Base-by-base conservation (phyloP, 2,888 invertebrate genomes). In the Cremastinae sp. region DNA sequence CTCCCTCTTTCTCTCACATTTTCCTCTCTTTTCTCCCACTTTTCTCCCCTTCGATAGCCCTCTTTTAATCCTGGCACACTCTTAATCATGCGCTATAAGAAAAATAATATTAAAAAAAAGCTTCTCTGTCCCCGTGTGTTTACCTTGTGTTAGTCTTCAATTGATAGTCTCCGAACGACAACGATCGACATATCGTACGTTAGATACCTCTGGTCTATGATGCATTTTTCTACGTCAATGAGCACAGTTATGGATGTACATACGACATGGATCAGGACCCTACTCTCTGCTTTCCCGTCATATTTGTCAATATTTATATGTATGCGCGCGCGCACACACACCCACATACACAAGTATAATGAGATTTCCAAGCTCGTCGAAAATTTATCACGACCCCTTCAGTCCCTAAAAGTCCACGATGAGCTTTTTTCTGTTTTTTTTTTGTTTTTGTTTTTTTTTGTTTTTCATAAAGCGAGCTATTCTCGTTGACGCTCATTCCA, bases 401-500 rank as follows among this genome's bases (percentile, higher is more conserved):
- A 74, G 74, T 53, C 73, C 74, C 68, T 74, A 61, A 58, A 65
- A 41, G 78, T 77, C 73, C 51, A 71, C 75, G 28, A 28, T 2
- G 28, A 28, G 28, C 5, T 28, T 5, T 28, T 28, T 28, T 5
- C 2, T 28, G 2, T 28, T 28, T 38, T 34, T 65, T 68, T 14
- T 20, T 28, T 28, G 38, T 34, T 65, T 68, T 14, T 20, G 34
- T 74, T 65, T 64, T 74, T 47, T 18, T 49, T 78, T 66, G 1
- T 9, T 49, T 8, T 20, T 38, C 28, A 1, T 66, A 43, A 59
- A 71, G 56, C 38, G 59, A 56, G 28, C 38, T 47, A 41, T 70
- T 51, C 73, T 58, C 62, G 51, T 75, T 65, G 61, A 66, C 66
- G 65, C 54, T 74, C 66, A 59, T 56, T 65, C 61, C 56, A 41